Evolutionary conservation across 2,797 vertebrate species (phyloP), one percentile per base, ranked within the genome.

Genomic region (Poecilia velifera): DNA sequence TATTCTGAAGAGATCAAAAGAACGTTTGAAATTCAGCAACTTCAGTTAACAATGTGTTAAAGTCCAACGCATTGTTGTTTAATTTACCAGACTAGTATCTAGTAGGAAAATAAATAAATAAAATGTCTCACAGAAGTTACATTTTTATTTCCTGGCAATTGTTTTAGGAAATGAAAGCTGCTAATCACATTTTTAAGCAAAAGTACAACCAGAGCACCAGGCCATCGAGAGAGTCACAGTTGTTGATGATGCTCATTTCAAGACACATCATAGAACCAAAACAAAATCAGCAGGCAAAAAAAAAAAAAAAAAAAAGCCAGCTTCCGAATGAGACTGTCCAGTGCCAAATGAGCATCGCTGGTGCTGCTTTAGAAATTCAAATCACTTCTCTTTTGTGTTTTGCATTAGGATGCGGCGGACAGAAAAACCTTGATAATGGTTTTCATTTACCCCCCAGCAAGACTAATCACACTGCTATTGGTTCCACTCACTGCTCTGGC

Each of bases 371-470:
- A 85, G 88, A 83, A 91, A 95, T 91, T 93, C 86, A 91, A 93
- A 92, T 93, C 85, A 90, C 86, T 87, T 88, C 89, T 87, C 81
- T 85, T 77, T 88, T 85, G 81, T 86, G 92, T 86, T 88, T 90
- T 90, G 88, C 91, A 92, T 93, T 86, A 89, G 82, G 88, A 94
- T 86, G 88, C 62, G 46, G 86, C 86, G 83, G 82, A 85, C 86
- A 94, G 86, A 92, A 93, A 93, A 92, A 84, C 80, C 90, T 89
- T 87, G 91, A 94, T 95, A 95, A 95, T 94, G 92, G 91, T 93
- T 95, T 95, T 94, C 92, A 94, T 95, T 94, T 94, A 94, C 95
- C 94, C 91, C 94, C 92, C 83, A 91, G 92, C 88, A 88, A 93
- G 91, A 93, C 90, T 93, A 95, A 95, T 95, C 93, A 95, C 91